Base-by-base conservation (phyloP, 2,888 invertebrate species). In the Gandaritis pyraliata region DNA sequence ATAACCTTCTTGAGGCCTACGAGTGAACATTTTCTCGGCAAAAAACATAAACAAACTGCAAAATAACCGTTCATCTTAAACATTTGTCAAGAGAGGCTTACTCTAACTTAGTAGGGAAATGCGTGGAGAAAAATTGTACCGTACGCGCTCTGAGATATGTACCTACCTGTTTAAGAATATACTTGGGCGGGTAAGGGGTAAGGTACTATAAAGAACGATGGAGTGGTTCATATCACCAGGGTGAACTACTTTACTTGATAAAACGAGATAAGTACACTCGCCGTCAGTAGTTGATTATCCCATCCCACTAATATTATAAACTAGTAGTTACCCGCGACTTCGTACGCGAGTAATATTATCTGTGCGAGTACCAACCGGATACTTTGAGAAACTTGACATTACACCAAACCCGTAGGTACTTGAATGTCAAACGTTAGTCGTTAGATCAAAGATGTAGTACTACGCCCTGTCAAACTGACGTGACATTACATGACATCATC, bases 81-180 rank as follows among this genome's bases (percentile, higher is more conserved):
- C 89, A 92, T 92, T 90, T 92, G 91, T 92, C 91, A 90, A 80
- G 82, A 78, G 85, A 77, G 87, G 90, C 90, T 90, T 90, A 90
- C 74, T 84, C 81, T 86, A 88, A 85, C 87, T 88, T 85, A 86
- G 86, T 82, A 85, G 82, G 84, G 82, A 82, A 83, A 82, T 79
- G 81, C 81, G 82, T 83, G 75, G 71, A 75, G 78, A 18, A 85
- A 72, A 86, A 85, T 85, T 79, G 80, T 74, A 77, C 77, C 75
- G 77, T 73, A 73, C 70, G 74, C 74, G 66, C n/a, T 15, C 4
- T 60, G 50, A 60, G 60, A 60, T 60, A 60, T 60, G 55, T 55
- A 60, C 60, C 23, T 55, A 60, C 60, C 23, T 54, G 60, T 45
- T 50, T 54, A 54, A 38, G 54, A 60, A 50, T 50, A 55, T 50